These are phyloP conservation scores for Tetrax tetrax DNA, from an alignment of 2,113 vertebrate genomes.

Conservation along the genomic window DNA sequence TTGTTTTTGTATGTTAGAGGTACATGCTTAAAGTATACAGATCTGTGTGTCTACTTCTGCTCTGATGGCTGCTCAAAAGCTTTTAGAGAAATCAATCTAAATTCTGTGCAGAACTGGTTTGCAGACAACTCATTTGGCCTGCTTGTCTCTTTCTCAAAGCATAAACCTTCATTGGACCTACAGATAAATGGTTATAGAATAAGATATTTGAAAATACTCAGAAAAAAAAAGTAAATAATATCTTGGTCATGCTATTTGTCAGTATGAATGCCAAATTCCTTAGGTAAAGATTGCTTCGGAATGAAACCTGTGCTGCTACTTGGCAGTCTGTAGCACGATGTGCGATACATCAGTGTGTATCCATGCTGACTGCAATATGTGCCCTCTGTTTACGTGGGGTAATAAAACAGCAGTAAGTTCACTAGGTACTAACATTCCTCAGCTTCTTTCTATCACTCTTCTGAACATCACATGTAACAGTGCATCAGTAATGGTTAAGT, in stretches of 20 bases:
- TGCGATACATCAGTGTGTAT: background rate
- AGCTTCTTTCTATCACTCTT: background rate
- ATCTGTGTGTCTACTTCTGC: background rate
- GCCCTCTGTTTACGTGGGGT: background rate
- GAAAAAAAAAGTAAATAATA: background rate
- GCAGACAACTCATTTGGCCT: background rate
- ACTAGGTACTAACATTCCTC: background rate
- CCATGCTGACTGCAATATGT: too few relatives aligned
- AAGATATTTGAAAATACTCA: background rate
- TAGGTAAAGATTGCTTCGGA: background rate
- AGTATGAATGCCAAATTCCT: background rate
- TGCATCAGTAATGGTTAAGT: background rate
- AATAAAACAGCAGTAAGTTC: background rate
- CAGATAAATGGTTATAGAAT: background rate
- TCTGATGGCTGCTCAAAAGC: background rate
- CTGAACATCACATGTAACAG: background rate
- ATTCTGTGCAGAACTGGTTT: background rate
- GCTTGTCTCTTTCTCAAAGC: background rate
- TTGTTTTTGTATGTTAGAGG: background rate
- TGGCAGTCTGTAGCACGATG: background rate
- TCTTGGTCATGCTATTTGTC: background rate
- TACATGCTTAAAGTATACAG: background rate
- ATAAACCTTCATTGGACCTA: background rate
- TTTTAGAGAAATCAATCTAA: background rate
- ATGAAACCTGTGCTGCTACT: background rate